Percentiles rank a stretch among this genome's conserved stretches.
Evolutionary conservation across 2,888 invertebrate genomes (phyloP).

Genomic region (Platypus cylindrus): DNA sequence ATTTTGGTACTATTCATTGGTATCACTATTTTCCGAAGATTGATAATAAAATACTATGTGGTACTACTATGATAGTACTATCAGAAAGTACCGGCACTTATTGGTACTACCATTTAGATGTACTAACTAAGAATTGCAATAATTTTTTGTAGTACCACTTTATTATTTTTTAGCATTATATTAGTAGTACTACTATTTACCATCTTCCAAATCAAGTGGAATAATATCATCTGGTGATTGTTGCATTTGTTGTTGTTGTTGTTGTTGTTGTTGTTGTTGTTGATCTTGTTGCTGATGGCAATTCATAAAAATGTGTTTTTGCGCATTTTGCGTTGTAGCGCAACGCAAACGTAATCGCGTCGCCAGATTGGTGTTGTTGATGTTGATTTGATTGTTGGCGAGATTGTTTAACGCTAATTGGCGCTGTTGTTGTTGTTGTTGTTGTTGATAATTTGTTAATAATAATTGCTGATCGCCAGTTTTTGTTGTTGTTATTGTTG

Average conservation of each 20-base stretch:
- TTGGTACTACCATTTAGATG: too few relatives aligned
- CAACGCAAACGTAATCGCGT: constrained; percentile 29
- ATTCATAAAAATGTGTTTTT: too few relatives aligned
- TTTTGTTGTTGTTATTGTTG: constrained; percentile 1
- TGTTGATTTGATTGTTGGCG: constrained; percentile 28
- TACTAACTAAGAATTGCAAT: constrained; percentile 1
- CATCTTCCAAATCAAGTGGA: constrained; percentile 42
- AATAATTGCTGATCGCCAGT: too few relatives aligned
- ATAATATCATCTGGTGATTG: constrained; percentile 42
- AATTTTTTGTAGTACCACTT: too few relatives aligned
- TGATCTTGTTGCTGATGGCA: constrained; percentile 16
- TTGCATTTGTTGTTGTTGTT: constrained; percentile 18
- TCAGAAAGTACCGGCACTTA: too few relatives aligned
- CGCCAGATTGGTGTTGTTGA: constrained; percentile 35
- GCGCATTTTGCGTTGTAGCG: constrained; percentile 28
- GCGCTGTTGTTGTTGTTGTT: constrained; percentile 9
- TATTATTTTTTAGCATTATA: too few relatives aligned
- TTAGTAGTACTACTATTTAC: constrained; percentile 25
- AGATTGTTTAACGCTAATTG: constrained; percentile 29
- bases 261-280: constrained; percentile 5
- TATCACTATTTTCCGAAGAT: too few relatives aligned
- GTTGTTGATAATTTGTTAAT: too few relatives aligned
- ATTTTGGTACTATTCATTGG: too few relatives aligned
- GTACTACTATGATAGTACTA: too few relatives aligned
- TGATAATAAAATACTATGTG: too few relatives aligned